Percentiles rank a stretch among this genome's conserved stretches.
phyloP scores from a whole-genome alignment of 2,888 invertebrate genomes.

The Luperina testacea region DNA sequence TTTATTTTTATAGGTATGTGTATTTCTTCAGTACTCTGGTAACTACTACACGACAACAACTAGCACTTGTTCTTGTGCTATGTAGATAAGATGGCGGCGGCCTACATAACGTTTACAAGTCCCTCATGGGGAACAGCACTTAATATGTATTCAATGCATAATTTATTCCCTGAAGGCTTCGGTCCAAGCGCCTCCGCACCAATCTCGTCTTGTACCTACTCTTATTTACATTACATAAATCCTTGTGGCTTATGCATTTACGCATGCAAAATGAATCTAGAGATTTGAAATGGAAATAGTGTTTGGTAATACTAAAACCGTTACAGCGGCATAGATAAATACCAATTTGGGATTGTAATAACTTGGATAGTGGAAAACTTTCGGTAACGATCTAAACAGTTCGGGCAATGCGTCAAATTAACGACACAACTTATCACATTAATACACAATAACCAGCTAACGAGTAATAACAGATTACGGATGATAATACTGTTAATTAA shows the following conservation, averaged over 20 bases:
- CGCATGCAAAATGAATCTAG: not conserved
- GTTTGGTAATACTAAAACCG: not conserved
- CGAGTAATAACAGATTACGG: constrained; percentile 15
- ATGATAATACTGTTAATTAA: constrained; percentile 13
- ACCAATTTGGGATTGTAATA: not conserved
- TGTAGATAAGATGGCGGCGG: not conserved
- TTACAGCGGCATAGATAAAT: not conserved
- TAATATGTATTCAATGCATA: not conserved
- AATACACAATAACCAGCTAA: constrained; percentile 40
- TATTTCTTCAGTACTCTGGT: not conserved
- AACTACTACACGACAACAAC: constrained; percentile 3
- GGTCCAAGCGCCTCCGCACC: not conserved
- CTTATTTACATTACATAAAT: constrained; percentile 52
- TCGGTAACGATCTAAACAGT: not conserved
- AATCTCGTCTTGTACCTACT: not conserved
- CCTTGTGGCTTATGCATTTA: not conserved
- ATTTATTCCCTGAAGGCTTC: not conserved
- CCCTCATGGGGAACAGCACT: not conserved
- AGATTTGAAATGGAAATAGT: not conserved
- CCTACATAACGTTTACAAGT: constrained; percentile 24
- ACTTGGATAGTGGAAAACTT: not conserved
- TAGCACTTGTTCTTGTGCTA: constrained; percentile 7
- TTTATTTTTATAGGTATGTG: not conserved
- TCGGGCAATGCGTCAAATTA: constrained; percentile 68
- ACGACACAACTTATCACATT: constrained; percentile 45